Conservation (phyloP, 2,113 vertebrate species). For the Pseudorectes ferrugineus region DNA sequence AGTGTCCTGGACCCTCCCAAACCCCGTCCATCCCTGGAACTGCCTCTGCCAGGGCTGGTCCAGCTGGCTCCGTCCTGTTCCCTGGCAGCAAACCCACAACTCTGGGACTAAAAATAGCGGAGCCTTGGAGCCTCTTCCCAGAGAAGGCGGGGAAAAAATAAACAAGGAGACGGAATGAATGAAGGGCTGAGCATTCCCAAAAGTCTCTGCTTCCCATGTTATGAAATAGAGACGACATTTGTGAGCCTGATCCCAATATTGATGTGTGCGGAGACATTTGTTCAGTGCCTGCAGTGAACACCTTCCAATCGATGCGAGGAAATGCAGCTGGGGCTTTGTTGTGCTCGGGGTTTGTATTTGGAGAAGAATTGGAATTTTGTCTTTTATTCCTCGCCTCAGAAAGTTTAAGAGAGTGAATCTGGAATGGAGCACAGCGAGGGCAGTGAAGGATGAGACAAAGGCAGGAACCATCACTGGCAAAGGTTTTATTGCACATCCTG, state of each 20-base stretch:
- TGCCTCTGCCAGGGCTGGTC: not conserved
- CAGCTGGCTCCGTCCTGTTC: not conserved
- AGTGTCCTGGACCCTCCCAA: not conserved
- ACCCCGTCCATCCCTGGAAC: not conserved
- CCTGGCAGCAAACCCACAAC: not conserved
- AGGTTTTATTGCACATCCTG: not conserved
- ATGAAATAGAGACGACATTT: not conserved
- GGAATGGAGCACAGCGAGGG: not conserved
- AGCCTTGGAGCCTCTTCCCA: not conserved
- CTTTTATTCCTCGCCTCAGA: not conserved
- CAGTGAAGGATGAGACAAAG: not conserved
- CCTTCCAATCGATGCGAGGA: not conserved
- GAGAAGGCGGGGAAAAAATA: not conserved
- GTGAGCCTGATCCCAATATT: not conserved
- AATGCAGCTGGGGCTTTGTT: not conserved
- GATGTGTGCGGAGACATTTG: slow-evolving; percentile 43
- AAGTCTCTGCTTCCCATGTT: not conserved
- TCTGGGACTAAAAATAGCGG: not conserved
- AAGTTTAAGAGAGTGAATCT: not conserved
- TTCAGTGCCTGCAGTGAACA: slow-evolving; percentile 27
- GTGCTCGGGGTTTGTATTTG: not conserved
- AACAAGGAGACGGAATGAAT: not conserved
- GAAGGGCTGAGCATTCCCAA: not conserved
- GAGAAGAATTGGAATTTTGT: not conserved
- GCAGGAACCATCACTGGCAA: not conserved